These are phyloP conservation scores for Mus pahari DNA, from an alignment of 2,113 vertebrate genomes.

Conservation along the genomic window DNA sequence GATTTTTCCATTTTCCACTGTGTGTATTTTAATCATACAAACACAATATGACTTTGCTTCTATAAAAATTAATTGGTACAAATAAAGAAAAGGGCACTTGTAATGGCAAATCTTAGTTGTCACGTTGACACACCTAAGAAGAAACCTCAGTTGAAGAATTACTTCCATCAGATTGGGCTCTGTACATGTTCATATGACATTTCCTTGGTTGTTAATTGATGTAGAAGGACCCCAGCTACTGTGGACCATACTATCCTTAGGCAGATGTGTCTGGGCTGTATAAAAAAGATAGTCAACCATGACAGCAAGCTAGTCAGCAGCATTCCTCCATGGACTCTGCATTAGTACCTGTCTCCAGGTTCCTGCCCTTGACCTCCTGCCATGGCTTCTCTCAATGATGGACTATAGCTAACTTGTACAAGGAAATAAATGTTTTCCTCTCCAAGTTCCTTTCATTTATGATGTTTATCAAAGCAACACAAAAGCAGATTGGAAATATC, in stretches of 20 bases:
- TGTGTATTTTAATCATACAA: conserved; percentile 31
- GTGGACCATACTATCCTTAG: background rate
- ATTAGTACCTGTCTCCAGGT: background rate
- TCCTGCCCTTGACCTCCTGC: background rate
- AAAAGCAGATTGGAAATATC: background rate
- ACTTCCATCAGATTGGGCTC: background rate
- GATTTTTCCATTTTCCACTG: background rate
- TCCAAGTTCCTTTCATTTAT: background rate
- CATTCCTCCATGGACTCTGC: background rate
- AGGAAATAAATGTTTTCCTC: background rate
- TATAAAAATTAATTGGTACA: background rate
- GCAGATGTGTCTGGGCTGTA: background rate
- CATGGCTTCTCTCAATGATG: background rate
- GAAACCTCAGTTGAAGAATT: background rate
- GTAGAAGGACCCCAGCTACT: background rate
- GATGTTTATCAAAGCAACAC: background rate
- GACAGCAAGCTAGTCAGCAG: background rate
- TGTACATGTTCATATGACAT: no score
- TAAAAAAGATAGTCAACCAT: background rate
- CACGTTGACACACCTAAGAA: background rate
- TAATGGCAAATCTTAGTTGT: background rate
- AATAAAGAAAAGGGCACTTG: conserved; percentile 18
- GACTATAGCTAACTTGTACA: background rate
- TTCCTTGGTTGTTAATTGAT: background rate
- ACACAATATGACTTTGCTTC: background rate